phyloP scores from a whole-genome alignment of 2,113 vertebrate species.

The Aptenodytes patagonicus region DNA sequence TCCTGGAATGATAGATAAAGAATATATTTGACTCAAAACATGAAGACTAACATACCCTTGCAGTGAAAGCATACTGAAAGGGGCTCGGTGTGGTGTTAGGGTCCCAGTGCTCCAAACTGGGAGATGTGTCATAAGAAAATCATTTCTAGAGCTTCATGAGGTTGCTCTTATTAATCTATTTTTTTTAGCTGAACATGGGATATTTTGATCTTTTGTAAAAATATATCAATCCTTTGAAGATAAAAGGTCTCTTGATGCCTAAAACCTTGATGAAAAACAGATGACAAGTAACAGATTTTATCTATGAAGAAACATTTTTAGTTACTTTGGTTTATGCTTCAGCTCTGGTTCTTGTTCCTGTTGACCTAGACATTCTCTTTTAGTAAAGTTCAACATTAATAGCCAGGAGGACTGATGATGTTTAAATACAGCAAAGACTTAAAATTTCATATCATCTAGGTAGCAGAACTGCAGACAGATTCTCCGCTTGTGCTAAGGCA shows the following conservation, averaged over 20 bases:
- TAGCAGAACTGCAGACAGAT: not conserved
- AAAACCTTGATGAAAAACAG: not conserved
- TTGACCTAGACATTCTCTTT: conserved; percentile 10
- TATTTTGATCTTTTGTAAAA: conserved; percentile 16
- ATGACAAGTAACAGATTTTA: conserved; percentile 1
- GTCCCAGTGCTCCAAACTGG: not conserved
- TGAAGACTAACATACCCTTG: not conserved
- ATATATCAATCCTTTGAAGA: not conserved
- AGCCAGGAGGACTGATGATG: not conserved
- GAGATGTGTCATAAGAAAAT: not conserved
- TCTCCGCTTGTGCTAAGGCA: not conserved
- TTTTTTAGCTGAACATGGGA: not conserved
- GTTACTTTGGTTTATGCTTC: not conserved
- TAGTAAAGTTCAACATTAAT: not conserved
- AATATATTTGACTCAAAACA: not conserved
- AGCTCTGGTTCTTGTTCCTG: not conserved
- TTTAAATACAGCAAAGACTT: not conserved
- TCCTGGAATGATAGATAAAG: not conserved
- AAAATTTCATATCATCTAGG: not conserved
- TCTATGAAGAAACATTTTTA: not conserved
- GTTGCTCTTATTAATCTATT: not conserved
- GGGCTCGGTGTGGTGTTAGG: not conserved
- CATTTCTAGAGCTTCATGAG: not conserved
- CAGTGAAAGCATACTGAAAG: not conserved
- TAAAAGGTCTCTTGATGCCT: conserved; percentile 1